Conservation (phyloP, 1,140 invertebrate genomes). For the Sipha flava region DNA sequence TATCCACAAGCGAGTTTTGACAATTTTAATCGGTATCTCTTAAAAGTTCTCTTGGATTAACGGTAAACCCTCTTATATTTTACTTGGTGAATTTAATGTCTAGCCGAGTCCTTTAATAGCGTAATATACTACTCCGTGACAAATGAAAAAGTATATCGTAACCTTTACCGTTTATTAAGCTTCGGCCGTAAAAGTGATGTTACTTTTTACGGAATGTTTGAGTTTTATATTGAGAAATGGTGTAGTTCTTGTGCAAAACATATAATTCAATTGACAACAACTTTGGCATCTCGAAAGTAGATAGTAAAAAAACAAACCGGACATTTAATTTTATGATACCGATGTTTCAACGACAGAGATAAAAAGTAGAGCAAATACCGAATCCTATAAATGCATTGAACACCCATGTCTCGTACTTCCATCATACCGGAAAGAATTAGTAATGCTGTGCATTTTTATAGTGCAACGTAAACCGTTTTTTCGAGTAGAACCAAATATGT, state of each 20-base stretch:
- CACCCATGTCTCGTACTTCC: too few relatives aligned
- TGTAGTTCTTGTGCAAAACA: too few relatives aligned
- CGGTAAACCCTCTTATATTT: neutral
- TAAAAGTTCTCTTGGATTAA: neutral
- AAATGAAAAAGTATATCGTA: slow-evolving; percentile 12
- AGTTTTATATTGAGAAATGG: neutral
- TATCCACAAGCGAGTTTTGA: neutral
- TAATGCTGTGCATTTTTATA: too few relatives aligned
- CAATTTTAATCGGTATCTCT: neutral
- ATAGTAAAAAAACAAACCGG: neutral
- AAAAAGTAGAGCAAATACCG: too few relatives aligned
- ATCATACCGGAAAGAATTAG: too few relatives aligned
- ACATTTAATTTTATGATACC: neutral
- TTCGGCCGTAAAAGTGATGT: neutral
- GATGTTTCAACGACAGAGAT: neutral
- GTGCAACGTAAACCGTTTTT: too few relatives aligned
- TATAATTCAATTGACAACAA: neutral
- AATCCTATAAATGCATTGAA: too few relatives aligned
- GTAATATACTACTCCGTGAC: neutral
- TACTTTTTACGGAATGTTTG: neutral
- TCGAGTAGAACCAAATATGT: too few relatives aligned
- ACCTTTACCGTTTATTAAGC: neutral
- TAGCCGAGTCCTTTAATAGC: neutral
- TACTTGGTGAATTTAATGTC: neutral
- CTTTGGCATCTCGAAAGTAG: too few relatives aligned